Base-by-base conservation (phyloP, 2,797 vertebrate genomes). In the Fringilla coelebs region DNA sequence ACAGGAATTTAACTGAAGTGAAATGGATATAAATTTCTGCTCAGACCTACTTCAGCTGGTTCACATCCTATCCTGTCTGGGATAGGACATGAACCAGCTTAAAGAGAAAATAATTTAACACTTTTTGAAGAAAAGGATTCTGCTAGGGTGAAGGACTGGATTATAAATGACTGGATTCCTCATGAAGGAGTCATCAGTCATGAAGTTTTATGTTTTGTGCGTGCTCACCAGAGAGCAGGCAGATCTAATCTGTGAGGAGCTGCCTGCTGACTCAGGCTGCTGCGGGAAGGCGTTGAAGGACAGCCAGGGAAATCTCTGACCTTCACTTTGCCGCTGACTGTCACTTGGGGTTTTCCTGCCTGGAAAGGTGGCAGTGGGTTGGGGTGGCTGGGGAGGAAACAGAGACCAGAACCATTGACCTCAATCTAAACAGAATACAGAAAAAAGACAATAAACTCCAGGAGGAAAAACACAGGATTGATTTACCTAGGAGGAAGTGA, bases 401-500 rank as follows among this genome's bases (percentile, higher is more conserved):
- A 78, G 72, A 77, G 66, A 93, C 73, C 45, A 95, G 92, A 84
- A 67, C 78, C 60, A 48, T 61, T 96, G 89, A 95, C 88, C 94
- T 96, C 73, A 54, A 12, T 76, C 79, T 93, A 76, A 93, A 94
- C 71, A 90, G 89, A 95, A 67, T 88, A 85, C 70, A 93, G 76
- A 94, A 88, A 88, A 88, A 84, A 86, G 85, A 93, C 94, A 96
- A 96, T 94, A 92, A 96, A 84, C 45, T 94, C 38, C 45, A 43
- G 19, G 45, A 96, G 51, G 49, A 74, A 93, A 90, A 96, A 71
- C 58, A 84, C 41, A 61, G 32, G 34, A 78, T 70, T 73, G 60
- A 90, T 94, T 95, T 96, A 92, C 89, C 94, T 88, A 71, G 79
- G 65, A 95, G 94, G 91, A 95, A 91, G 88, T 70, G 70, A 95